Base-by-base conservation (phyloP, 2,888 invertebrate species). In the Agrochola litura region DNA sequence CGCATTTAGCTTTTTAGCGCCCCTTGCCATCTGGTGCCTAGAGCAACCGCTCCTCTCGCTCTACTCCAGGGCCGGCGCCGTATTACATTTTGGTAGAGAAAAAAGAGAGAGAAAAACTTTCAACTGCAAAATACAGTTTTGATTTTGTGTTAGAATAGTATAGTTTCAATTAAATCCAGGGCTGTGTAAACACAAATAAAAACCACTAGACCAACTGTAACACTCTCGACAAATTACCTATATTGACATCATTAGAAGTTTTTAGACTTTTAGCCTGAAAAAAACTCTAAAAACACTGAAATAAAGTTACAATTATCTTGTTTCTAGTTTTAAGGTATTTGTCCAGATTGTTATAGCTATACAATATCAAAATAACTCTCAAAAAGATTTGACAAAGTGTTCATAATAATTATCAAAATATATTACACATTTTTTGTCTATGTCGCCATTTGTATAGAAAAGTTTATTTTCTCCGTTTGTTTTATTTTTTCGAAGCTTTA, bases 101-200 rank as follows among this genome's bases (percentile, higher is more conserved):
- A 2, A 66, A 2, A 6, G 5, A 22, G 46, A 14, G 46, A 46
- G 2, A 52, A 19, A 0, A 37, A 52, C 4, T 22, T 14, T 22
- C 16, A 58, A 58, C 75, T 84, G 82, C 41, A 77, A 65, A 58
- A 76, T 82, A 71, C 49, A 69, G 52, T 84, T 69, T 54, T 25
- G 14, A 73, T 65, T 58, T 60, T 77, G 58, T 73, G 2, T 25
- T 87, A 71, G 41, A 41, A 66, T 75, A 76, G 1, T 73, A 66
- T 67, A 77, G 66, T 77, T 66, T 60, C 54, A 71, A 86, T 58
- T 73, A 61, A 74, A 66, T 73, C 63, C 73, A 82, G 78, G 86
- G 88, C 88, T 87, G 88, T 87, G 88, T 82, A 82, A 81, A 72
- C 65, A 69, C 67, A 78, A 80, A 78, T 75, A 64, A n/a, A 73